Percentiles rank a stretch among this genome's conserved stretches.
Conservation (phyloP, 1,140 invertebrate species). For the Cephus cinctus region DNA sequence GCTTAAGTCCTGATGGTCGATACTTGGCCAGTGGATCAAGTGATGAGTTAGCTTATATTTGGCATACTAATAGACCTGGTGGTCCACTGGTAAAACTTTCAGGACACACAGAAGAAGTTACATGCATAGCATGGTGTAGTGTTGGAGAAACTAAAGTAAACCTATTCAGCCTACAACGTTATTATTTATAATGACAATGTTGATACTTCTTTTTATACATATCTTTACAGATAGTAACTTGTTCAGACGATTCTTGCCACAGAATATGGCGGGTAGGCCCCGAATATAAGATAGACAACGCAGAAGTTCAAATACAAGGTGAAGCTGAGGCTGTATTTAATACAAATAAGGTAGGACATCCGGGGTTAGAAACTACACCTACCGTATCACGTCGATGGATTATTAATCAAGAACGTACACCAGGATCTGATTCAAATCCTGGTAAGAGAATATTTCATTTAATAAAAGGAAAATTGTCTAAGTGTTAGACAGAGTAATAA, state of each 20-base stretch:
- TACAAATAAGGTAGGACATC: slow-evolving; percentile 18
- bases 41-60: slow-evolving; percentile 82
- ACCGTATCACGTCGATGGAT: slow-evolving; percentile 22
- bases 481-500: neutral
- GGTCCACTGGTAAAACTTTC: slow-evolving; percentile 66
- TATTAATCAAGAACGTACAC: slow-evolving; percentile 25
- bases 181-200: no score
- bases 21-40: slow-evolving; percentile 83
- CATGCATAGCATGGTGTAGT: slow-evolving; percentile 76
- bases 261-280: slow-evolving; percentile 72
- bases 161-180: no score
- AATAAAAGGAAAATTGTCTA: neutral
- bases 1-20: slow-evolving; percentile 74
- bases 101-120: slow-evolving; percentile 81
- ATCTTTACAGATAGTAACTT: slow-evolving; percentile 66
- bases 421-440: slow-evolving; percentile 29
- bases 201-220: no score
- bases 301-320: slow-evolving; percentile 54
- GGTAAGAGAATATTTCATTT: slow-evolving; percentile 23
- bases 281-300: slow-evolving; percentile 56
- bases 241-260: slow-evolving; percentile 76
- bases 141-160: slow-evolving; percentile 54
- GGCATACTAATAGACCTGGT: slow-evolving; percentile 67
- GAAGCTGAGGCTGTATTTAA: slow-evolving; percentile 54
- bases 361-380: slow-evolving; percentile 38